Percentiles rank a stretch among this genome's conserved stretches.
These are phyloP conservation scores for Anticlea derivata DNA, from an alignment of 2,888 invertebrate genomes.

Conservation along the genomic window DNA sequence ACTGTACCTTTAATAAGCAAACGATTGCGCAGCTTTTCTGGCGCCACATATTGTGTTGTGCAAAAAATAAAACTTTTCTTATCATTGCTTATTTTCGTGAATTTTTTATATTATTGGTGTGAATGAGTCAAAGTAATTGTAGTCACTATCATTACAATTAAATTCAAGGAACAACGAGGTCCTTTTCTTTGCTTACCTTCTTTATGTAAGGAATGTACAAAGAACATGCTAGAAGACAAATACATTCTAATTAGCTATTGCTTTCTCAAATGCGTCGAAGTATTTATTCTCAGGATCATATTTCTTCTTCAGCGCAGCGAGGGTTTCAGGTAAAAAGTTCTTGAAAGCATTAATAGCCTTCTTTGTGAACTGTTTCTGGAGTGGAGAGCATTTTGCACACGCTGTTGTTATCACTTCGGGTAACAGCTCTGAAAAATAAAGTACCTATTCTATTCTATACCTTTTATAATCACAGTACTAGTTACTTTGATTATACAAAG, in stretches of 20 bases:
- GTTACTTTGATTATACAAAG: too few relatives aligned
- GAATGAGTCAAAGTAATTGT: too few relatives aligned
- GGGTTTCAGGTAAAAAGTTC: constrained; percentile 83
- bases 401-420: constrained; percentile 61
- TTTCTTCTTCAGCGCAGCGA: constrained; percentile 85
- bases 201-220: constrained; percentile 31
- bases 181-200: constrained; percentile 31
- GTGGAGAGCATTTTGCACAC: constrained; percentile 59
- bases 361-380: constrained; percentile 76
- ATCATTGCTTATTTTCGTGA: too few relatives aligned
- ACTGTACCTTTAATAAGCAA: too few relatives aligned
- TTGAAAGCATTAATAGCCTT: constrained; percentile 86
- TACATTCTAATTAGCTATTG: constrained; percentile 43
- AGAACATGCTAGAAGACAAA: constrained; percentile 17
- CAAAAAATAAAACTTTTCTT: too few relatives aligned
- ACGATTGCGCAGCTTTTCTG: too few relatives aligned
- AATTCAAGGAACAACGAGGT: constrained; percentile 15
- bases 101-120: too few relatives aligned
- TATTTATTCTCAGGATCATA: constrained; percentile 86
- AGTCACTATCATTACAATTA: constrained; percentile 14
- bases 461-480: too few relatives aligned
- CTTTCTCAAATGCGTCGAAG: constrained; percentile 69
- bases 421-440: constrained; percentile 44
- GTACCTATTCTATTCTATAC: background rate
- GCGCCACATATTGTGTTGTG: too few relatives aligned